Conservation (phyloP, 1,140 invertebrate genomes). For the Muscidifurax raptorellus region DNA sequence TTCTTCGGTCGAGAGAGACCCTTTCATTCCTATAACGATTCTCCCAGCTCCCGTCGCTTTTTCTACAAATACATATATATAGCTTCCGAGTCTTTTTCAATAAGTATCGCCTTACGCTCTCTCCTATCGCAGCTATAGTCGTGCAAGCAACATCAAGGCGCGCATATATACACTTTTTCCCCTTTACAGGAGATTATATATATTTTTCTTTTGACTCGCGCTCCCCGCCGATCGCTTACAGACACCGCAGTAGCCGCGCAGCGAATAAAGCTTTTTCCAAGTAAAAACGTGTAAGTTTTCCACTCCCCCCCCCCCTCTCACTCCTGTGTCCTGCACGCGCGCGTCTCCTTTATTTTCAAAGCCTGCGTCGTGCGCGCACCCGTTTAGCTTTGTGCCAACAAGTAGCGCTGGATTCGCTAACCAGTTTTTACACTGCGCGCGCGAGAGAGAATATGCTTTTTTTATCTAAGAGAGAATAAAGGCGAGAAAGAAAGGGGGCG, state of each 20-base stretch:
- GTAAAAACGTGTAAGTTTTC: not conserved
- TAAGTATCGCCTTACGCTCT: constrained; percentile 34
- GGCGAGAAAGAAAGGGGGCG: constrained; percentile 40
- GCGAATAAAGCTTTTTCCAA: not conserved
- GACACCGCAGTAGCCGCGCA: not conserved
- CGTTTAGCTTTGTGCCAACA: constrained; percentile 22
- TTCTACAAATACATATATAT: too few species aligned
- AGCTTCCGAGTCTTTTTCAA: not conserved
- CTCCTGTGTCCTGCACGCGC: not conserved
- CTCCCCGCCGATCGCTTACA: not conserved
- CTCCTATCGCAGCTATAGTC: not conserved
- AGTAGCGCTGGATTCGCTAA: constrained; percentile 15
- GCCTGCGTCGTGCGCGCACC: too few species aligned
- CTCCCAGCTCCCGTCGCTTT: too few species aligned
- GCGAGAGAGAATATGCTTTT: not conserved
- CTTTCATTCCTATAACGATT: not conserved
- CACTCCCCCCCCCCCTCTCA: constrained; percentile 8
- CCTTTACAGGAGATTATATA: not conserved
- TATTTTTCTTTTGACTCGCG: not conserved
- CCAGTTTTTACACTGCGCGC: constrained; percentile 25
- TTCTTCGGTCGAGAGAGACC: too few species aligned
- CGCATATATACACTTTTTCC: not conserved
- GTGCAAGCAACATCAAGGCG: not conserved
- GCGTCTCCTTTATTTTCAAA: not conserved
- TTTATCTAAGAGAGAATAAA: constrained; percentile 27